These are phyloP conservation scores for Salvator merianae DNA, from an alignment of 2,113 vertebrate genomes.

Conservation along the genomic window DNA sequence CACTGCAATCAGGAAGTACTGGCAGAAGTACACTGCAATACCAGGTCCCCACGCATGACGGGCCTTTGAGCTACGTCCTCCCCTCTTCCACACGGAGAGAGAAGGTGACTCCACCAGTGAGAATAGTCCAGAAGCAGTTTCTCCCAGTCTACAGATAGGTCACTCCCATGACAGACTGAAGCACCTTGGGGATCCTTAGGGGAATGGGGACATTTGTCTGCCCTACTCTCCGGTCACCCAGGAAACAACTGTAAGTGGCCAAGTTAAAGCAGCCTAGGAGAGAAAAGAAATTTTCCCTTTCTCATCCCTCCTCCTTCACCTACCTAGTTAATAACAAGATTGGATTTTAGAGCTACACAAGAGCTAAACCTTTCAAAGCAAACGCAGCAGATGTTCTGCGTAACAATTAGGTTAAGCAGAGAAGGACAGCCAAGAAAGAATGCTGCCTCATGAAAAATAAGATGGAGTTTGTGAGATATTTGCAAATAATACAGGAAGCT, in stretches of 20 bases:
- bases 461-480: background rate
- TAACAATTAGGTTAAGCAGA: background rate
- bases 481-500: background rate
- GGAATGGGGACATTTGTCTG: too few species aligned
- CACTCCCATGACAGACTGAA: background rate
- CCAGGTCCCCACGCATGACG: too few species aligned
- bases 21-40: too few species aligned
- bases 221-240: too few species aligned
- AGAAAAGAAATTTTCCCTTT: background rate
- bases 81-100: too few species aligned
- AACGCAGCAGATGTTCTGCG: background rate
- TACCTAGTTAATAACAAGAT: background rate
- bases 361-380: slow-evolving; percentile 10
- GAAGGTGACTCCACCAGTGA: too few species aligned
- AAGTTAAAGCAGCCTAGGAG: too few species aligned
- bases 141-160: too few species aligned
- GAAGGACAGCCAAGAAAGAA: background rate
- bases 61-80: too few species aligned
- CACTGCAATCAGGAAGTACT: too few species aligned
- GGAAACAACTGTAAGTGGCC: too few species aligned
- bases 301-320: background rate
- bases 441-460: background rate
- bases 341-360: slow-evolving; percentile 13
- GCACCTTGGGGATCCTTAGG: background rate
- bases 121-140: too few species aligned